Base-by-base conservation (phyloP, 2,888 invertebrate genomes). In the Cyclophora punctaria region DNA sequence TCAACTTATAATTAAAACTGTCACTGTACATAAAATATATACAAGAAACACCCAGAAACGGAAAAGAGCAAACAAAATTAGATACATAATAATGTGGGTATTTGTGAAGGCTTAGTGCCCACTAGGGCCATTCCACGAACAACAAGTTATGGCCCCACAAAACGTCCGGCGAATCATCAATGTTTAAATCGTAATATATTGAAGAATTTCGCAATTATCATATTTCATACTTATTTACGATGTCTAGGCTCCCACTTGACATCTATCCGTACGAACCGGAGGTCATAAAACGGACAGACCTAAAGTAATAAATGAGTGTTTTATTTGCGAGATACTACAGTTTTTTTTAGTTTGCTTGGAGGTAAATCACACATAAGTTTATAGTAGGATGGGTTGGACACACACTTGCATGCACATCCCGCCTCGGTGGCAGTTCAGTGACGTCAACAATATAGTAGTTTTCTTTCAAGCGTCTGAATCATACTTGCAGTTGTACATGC, bases 181-280 rank as follows among this genome's bases (percentile, higher is more conserved):
- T 86, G 84, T 80, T 85, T 78, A 83, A 86, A 86, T 85, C 83
- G 84, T 84, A 85, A 87, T 87, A 86, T 87, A 87, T 86, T 84
- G 81, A 81, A 87, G 87, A 87, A 86, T 87, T 87, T 86, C 71
- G 86, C 86, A 88, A 88, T 88, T 87, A 88, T 87, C 87, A 88
- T 88, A 88, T 84, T 87, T 88, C 87, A 87, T 83, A 81, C 75
- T 75, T 83, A 81, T 88, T 88, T 88, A 88, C 86, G 88, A 87
- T 73, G 81, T 80, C 87, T 88, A 88, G 84, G 83, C 79, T 72
- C 61, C 73, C 75, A 75, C 71, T 78, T 72, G 84, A 83, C 84
- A 73, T 81, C 82, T 81, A 86, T 84, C 83, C 79, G 59, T 73
- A 71, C 76, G 78, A 78, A 79, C 74, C 71, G 73, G 71, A 67